These are phyloP conservation scores for Arctocebus calabarensis DNA, from an alignment of 2,797 vertebrate species.

Conservation along the genomic window DNA sequence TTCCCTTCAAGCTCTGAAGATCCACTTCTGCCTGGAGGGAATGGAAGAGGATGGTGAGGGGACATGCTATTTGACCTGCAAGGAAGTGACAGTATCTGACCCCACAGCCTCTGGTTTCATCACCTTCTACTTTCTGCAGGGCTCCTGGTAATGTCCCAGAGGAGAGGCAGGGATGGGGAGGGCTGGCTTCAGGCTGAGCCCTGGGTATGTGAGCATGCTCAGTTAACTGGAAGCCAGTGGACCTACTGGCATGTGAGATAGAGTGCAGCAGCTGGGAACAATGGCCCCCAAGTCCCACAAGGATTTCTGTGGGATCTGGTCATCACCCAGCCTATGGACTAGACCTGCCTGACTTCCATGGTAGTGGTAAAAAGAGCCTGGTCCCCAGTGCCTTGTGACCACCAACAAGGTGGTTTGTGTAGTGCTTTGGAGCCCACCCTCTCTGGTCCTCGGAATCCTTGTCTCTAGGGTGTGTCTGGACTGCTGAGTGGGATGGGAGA, in stretches of 20 bases:
- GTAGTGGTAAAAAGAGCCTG: background rate
- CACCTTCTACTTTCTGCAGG: background rate
- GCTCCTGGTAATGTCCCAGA: background rate
- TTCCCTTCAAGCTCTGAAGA: background rate
- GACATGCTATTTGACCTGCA: background rate
- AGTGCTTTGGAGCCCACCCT: background rate
- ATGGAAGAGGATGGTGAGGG: background rate
- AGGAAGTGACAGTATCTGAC: background rate
- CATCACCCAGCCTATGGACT: background rate
- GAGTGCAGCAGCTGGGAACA: fast-evolving
- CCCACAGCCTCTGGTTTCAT: background rate
- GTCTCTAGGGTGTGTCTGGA: background rate
- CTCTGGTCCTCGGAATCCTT: background rate
- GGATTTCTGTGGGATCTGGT: background rate
- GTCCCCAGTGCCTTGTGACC: background rate
- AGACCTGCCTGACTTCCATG: background rate
- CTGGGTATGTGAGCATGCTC: background rate
- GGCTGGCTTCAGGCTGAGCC: background rate
- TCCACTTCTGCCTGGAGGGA: background rate
- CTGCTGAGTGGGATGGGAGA: background rate
- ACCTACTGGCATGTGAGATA: background rate
- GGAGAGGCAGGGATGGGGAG: background rate
- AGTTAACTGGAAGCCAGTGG: background rate
- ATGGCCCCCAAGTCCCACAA: fast-evolving
- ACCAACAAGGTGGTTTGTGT: too few species aligned